phyloP scores from a whole-genome alignment of 1,140 invertebrate genomes.

The roundworm (Caenorhabditis elegans) region DNA sequence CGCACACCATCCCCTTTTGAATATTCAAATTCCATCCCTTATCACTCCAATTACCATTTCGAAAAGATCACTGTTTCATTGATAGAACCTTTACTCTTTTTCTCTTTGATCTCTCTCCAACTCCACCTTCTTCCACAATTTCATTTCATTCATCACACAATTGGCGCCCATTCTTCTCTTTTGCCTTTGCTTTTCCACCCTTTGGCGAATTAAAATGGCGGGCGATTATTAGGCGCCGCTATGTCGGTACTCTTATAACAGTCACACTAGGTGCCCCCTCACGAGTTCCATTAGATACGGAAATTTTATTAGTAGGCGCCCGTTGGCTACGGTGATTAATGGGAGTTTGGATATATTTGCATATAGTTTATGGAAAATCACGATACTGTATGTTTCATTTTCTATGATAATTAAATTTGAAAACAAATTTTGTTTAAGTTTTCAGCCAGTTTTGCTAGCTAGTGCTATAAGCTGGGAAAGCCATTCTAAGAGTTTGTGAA shows the following conservation, averaged over 20 bases:
- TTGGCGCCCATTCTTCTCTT: neutral
- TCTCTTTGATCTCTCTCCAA: neutral
- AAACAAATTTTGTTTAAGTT: too few species aligned
- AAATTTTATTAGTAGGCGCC: slow-evolving; percentile 19
- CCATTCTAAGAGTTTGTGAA: too few species aligned
- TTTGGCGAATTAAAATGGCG: neutral
- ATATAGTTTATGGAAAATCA: too few species aligned
- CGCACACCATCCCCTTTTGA: too few species aligned
- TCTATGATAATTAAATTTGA: too few species aligned
- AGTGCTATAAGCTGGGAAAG: too few species aligned
- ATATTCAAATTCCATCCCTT: too few species aligned
- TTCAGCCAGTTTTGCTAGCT: too few species aligned
- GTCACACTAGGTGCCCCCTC: neutral
- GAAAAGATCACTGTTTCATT: too few species aligned
- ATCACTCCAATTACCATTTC: too few species aligned
- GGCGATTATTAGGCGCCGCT: slow-evolving; percentile 28
- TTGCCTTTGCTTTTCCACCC: neutral
- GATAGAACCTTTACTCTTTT: too few species aligned
- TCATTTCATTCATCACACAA: neutral
- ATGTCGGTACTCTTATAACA: neutral
- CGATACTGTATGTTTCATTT: too few species aligned
- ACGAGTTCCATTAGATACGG: neutral
- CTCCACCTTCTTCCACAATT: neutral
- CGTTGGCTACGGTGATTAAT: neutral
- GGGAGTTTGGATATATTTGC: neutral